Evolutionary conservation across 2,888 invertebrate genomes (phyloP).

Genomic region (Lacanobia wlatinum): DNA sequence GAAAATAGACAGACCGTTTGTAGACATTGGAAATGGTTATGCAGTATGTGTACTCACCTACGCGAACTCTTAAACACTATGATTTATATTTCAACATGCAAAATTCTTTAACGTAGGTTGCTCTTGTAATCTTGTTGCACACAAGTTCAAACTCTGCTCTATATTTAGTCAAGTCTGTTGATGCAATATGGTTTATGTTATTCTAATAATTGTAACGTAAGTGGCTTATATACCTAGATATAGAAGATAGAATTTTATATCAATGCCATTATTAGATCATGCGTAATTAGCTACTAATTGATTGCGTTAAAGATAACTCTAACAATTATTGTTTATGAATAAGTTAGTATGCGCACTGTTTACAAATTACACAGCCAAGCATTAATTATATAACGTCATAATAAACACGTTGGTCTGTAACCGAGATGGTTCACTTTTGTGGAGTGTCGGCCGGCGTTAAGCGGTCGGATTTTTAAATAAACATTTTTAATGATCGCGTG

Average conservation of each 20-base stretch:
- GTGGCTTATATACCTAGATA: conserved; percentile 5
- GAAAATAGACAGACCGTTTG: conserved; percentile 85
- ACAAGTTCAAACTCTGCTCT: conserved; percentile 39
- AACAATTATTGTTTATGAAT: conserved; percentile 28
- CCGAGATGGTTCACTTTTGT: conserved; percentile 76
- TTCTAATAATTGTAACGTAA: conserved; percentile 8
- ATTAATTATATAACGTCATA: conserved; percentile 51
- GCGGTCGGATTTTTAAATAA: conserved; percentile 91
- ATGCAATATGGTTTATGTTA: conserved; percentile 30
- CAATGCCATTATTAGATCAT: conserved; percentile 33
- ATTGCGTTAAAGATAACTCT: conserved; percentile 38
- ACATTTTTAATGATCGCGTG: conserved; percentile 91
- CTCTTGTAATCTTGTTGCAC: conserved; percentile 34
- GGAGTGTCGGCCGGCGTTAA: conserved; percentile 80
- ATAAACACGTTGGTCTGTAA: conserved; percentile 53
- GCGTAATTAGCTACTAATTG: conserved; percentile 32
- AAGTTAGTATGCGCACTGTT: conserved; percentile 32
- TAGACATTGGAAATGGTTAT: conserved; percentile 73
- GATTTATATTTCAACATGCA: conserved; percentile 51
- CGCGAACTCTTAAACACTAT: conserved; percentile 45
- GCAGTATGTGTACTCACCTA: conserved; percentile 63
- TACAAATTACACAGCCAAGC: conserved; percentile 51
- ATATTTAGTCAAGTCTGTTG: conserved; percentile 43
- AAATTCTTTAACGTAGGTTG: conserved; percentile 47
- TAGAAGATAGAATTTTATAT: conserved; percentile 24